A percentile compares a stretch with the other conserved stretches of the same genome.
These are phyloP conservation scores for Spinus olivaceus DNA, from an alignment of 2,797 vertebrate species.

Conservation along the genomic window DNA sequence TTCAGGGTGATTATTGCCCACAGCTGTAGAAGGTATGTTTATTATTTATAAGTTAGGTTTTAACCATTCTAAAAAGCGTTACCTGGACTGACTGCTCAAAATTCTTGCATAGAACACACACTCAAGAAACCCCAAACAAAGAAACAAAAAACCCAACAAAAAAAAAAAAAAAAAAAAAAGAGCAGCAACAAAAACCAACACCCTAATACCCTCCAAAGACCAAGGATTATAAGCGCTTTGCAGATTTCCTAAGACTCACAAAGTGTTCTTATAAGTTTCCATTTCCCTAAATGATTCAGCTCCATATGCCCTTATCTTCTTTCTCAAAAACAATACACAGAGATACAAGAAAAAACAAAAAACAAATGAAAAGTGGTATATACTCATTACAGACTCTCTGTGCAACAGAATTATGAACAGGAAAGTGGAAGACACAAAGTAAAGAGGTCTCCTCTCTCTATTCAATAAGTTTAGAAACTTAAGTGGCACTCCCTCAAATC, in stretches of 20 bases:
- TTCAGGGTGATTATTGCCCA: not conserved
- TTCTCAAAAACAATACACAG: not conserved
- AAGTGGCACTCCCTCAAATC: not conserved
- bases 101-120: not conserved
- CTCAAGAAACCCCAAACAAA: not conserved
- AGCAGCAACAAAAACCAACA: not conserved
- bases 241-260: not conserved
- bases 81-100: not conserved
- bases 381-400: not conserved
- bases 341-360: not conserved
- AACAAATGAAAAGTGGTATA: fast-evolving
- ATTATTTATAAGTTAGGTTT: not conserved
- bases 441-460: not conserved
- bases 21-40: not conserved
- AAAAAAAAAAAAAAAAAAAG: fast-evolving
- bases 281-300: not conserved
- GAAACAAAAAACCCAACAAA: fast-evolving
- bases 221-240: not conserved
- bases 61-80: not conserved
- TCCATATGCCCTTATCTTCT: not conserved
- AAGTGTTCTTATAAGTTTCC: not conserved
- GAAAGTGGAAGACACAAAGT: not conserved
- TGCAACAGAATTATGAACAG: not conserved
- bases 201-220: fast-evolving
- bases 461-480: not conserved